These are phyloP conservation scores for Oscheius sp. DNA, from an alignment of 1,140 invertebrate genomes.

Conservation along the genomic window DNA sequence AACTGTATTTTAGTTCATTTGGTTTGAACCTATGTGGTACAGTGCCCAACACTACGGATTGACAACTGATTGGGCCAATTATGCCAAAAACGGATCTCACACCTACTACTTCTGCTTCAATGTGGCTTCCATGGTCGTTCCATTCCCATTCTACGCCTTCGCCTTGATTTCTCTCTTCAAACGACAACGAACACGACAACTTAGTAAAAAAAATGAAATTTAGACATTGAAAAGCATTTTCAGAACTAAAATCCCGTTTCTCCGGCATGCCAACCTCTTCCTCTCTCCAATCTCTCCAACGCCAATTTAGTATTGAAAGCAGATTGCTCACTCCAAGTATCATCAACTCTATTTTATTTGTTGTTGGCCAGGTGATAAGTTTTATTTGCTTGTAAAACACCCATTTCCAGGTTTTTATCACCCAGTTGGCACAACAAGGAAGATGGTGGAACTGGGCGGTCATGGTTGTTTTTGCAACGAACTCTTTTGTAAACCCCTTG, in stretches of 20 bases:
- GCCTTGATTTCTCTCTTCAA: constrained; percentile 39
- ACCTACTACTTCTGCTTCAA: constrained; percentile 45
- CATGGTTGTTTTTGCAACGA: constrained; percentile 43
- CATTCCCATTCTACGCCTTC: constrained; percentile 41
- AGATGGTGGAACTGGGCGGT: constrained; percentile 45
- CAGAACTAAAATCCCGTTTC: constrained; percentile 22
- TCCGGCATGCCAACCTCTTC: constrained; percentile 34
- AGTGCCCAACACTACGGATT: constrained; percentile 37
- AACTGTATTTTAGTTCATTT: constrained; percentile 26
- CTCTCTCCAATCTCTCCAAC: constrained; percentile 31
- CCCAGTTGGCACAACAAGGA: constrained; percentile 39
- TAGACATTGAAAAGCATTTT: constrained; percentile 5
- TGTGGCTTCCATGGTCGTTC: constrained; percentile 43
- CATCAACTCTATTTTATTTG: constrained; percentile 46
- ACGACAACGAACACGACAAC: constrained; percentile 35
- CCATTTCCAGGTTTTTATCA: constrained; percentile 35
- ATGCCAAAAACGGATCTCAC: constrained; percentile 33
- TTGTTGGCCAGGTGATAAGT: constrained; percentile 44
- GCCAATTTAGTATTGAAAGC: constrained; percentile 45
- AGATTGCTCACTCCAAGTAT: constrained; percentile 44
- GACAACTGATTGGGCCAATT: constrained; percentile 37
- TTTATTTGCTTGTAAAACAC: not conserved
- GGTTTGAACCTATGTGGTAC: constrained; percentile 43
- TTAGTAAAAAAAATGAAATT: constrained; percentile 15
- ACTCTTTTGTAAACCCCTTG: constrained; percentile 47